Base-by-base conservation (phyloP, 1,140 invertebrate species). In the Drosophila simulans region DNA sequence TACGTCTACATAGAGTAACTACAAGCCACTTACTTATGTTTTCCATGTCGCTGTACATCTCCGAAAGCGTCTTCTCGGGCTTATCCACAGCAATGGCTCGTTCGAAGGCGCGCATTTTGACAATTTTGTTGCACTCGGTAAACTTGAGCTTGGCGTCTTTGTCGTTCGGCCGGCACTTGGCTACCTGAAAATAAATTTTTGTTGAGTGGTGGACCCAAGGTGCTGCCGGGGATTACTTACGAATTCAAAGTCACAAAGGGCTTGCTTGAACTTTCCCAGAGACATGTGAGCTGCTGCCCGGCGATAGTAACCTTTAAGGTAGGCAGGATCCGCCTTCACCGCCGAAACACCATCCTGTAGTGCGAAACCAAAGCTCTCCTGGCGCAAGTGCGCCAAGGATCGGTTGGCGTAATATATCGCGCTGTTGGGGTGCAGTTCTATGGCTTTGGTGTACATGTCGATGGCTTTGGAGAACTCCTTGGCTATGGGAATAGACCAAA, bases 241-340 rank as follows among this genome's bases (percentile, higher is more conserved):
- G 92, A 97, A 96, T 95, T 99, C 98, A 94, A 98, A 99, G 94
- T 99, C 98, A 93, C 96, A 97, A 49, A 99, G 94, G 1, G 99
- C 99, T 92, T 97, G 93, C 93, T 99, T 99, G 92, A 98, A 99
- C 94, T 99, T 99, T 70, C 98, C 98, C 77, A 99, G 93, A 31
- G 98, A 98, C 98, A 99, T 99, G 82, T 99, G 95, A 39, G 98
- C 97, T 0, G 97, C 97, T 0, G 99, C 99, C 92, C 98, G 94
- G 90, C 99, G 96, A 92, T 99, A 99, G 84, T 97, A 97, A 12
- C 97, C 98, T 93, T 99, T 99, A 5, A 98, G 93, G 93, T 99
- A 99, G 40, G 94, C 94, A 76, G 95, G 96, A 93, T 99, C 98
- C 52, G 98, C 89, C 93, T 98, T 96, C 46, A 99, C 97, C 2